Evolutionary conservation across 2,888 invertebrate genomes (phyloP), one percentile per base, ranked within the genome.

Genomic region (Rhaphigaster nebulosa): DNA sequence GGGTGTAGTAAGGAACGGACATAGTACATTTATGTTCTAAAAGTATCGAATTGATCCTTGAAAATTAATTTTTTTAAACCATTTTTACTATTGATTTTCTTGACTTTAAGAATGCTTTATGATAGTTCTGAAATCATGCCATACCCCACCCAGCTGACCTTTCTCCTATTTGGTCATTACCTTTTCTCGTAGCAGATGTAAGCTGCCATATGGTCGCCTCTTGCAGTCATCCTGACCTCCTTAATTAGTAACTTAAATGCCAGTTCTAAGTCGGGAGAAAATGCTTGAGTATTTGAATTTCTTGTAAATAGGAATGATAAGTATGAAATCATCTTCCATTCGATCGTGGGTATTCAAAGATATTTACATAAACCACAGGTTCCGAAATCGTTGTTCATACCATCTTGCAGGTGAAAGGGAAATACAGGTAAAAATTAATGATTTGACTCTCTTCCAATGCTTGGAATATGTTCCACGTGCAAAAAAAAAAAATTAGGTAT

Each of bases 111-210:
- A 6, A 20, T 20, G 18, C 70, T 38, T 1, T 8, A 34, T 23
- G 20, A 38, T 1, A 76, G 70, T 76, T 34, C 5, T 84, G 80
- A 84, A 84, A 84, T 76, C 45, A 41, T 80, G 80, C 80, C 80
- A 29, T 80, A 80, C 80, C 84, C 45, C 45, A 50, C 84, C 80
- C 41, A 26, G 41, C 10, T 45, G 84, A 45, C 84, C 84, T 84
- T 84, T 84, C 84, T 84, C 84, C 45, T 84, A 50, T 84, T 84
- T 84, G 84, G 84, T 84, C 84, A 84, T 84, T 84, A 84, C 45
- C 84, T 84, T 84, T 84, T 84, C 84, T n/a, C 84, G 70, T 38
- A 34, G 34, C 70, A 76, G 70, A 76, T 76, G 70, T 76, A 76
- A 76, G 70, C 26, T 84, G 45, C 84, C 84, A 84, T 84, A 84